Percentiles rank a stretch among this genome's conserved stretches.
phyloP scores from a whole-genome alignment of 2,113 vertebrate genomes.

The Sinosuthora webbiana region DNA sequence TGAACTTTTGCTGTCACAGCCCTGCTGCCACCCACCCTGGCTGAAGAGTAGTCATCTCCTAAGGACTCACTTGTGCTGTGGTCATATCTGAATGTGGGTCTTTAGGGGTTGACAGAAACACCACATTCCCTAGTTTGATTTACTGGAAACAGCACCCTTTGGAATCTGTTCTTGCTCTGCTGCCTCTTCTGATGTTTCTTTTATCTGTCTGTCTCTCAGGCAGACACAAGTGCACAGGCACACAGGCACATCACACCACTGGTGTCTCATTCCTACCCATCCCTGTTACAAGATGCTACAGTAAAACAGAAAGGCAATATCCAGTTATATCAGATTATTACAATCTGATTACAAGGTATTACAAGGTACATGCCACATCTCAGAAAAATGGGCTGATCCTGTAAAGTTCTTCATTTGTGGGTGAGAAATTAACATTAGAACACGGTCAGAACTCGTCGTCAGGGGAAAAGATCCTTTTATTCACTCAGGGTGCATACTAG shows the following conservation, averaged over 20 bases:
- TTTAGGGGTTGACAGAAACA: not conserved
- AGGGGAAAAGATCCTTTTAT: not conserved
- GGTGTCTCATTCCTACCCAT: not conserved
- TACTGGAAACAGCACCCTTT: not conserved
- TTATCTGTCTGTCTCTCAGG: not conserved
- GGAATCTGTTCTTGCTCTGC: not conserved
- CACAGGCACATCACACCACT: accelerated
- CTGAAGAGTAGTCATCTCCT: not conserved
- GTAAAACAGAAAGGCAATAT: not conserved
- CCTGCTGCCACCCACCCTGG: not conserved
- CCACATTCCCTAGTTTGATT: accelerated
- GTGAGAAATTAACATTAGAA: not conserved
- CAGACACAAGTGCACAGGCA: not conserved
- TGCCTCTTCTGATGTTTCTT: not conserved
- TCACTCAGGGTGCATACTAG: not conserved
- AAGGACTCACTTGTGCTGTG: not conserved
- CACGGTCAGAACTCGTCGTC: not conserved
- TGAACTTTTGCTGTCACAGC: not conserved
- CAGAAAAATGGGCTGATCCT: not conserved
- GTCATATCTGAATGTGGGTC: not conserved
- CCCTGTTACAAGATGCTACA: not conserved
- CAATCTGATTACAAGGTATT: too few species aligned
- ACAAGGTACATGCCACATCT: accelerated
- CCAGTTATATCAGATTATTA: not conserved
- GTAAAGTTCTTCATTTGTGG: not conserved